These are phyloP conservation scores for Trachops cirrhosus DNA, from an alignment of 2,797 vertebrate species.

Conservation along the genomic window DNA sequence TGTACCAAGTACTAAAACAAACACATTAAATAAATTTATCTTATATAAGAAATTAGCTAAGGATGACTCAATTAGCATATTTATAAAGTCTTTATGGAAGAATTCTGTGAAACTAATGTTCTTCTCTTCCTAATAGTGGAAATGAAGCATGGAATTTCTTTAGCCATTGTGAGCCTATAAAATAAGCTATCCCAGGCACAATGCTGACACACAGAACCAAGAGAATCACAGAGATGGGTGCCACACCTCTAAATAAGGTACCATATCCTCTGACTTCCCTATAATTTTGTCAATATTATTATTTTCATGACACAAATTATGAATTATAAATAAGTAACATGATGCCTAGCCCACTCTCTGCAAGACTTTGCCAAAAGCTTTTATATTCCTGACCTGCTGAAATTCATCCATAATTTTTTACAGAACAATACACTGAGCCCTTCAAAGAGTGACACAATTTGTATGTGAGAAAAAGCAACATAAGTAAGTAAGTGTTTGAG, in stretches of 20 bases:
- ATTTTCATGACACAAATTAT: neutral
- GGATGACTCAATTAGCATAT: neutral
- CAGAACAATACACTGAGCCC: neutral
- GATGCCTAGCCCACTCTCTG: neutral
- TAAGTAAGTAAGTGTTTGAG: neutral
- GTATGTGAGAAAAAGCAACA: neutral
- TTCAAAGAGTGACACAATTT: neutral
- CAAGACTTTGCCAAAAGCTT: neutral
- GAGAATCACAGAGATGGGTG: neutral
- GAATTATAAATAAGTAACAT: neutral
- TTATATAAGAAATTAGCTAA: conserved; percentile 25
- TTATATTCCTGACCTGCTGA: neutral
- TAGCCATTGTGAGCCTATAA: neutral
- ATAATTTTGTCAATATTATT: neutral
- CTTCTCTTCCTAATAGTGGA: neutral
- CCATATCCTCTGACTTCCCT: neutral
- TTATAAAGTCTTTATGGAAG: neutral
- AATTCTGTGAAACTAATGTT: neutral
- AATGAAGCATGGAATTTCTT: neutral
- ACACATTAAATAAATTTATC: neutral
- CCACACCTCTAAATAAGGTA: neutral
- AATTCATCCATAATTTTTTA: neutral
- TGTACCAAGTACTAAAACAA: neutral
- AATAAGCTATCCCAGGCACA: neutral
- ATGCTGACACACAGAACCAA: neutral